Percentiles rank a stretch among this genome's conserved stretches.
Conservation (phyloP, 2,113 vertebrate genomes). For the Mastomys coucha region DNA sequence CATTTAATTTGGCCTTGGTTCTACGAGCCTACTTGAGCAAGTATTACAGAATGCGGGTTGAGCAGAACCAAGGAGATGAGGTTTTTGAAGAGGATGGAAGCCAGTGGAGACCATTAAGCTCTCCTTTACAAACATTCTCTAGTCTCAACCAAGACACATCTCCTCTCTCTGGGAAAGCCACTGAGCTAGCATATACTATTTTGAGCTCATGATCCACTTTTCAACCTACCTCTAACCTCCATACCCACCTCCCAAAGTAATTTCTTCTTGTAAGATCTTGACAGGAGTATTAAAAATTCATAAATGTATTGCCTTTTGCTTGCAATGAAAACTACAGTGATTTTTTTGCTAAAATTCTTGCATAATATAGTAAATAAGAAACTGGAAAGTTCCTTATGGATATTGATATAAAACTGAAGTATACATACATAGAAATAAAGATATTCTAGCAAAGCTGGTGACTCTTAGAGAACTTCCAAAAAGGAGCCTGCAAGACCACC, state of each 20-base stretch:
- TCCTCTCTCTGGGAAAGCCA: constrained; percentile 69
- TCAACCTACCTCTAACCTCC: constrained; percentile 23
- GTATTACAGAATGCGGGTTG: constrained; percentile 11
- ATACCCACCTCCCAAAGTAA: constrained; percentile 57
- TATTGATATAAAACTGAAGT: background rate
- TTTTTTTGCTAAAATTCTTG: constrained; percentile 14
- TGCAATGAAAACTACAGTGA: constrained; percentile 41
- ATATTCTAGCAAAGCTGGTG: background rate
- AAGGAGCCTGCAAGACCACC: background rate
- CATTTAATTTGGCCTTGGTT: constrained; percentile 13
- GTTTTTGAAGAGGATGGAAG: background rate
- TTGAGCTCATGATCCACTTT: constrained; percentile 69
- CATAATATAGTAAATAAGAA: constrained; percentile 19
- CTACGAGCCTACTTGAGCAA: background rate
- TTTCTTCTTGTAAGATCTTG: constrained; percentile 70
- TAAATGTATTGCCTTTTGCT: constrained; percentile 58
- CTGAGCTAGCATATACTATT: constrained; percentile 65
- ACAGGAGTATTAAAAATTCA: constrained; percentile 78
- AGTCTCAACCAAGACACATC: constrained; percentile 34
- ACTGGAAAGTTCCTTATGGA: background rate
- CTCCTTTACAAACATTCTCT: constrained; percentile 40
- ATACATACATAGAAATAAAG: background rate
- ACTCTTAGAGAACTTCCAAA: background rate
- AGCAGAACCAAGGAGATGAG: constrained; percentile 10
- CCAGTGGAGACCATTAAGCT: constrained; percentile 6